Percentiles rank a stretch among this genome's conserved stretches.
phyloP scores from a whole-genome alignment of 2,888 invertebrate species.

The Antitype chi region DNA sequence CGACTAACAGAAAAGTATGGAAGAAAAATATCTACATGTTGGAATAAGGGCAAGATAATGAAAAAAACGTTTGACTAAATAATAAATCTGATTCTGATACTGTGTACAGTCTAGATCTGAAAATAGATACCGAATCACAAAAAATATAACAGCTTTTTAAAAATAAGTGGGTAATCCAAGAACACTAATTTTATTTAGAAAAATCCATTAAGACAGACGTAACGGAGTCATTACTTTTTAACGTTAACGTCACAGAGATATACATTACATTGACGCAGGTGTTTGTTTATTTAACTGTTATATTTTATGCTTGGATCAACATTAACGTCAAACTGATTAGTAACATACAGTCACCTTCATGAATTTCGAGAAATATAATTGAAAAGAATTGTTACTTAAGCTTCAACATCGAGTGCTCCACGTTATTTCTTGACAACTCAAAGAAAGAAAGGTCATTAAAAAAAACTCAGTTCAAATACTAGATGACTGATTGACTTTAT shows the following conservation, averaged over 20 bases:
- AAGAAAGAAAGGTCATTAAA: too few relatives aligned
- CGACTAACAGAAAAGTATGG: not conserved
- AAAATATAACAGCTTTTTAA: slow-evolving; percentile 17
- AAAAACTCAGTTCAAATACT: too few relatives aligned
- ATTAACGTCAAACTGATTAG: slow-evolving; percentile 38
- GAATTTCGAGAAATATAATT: too few relatives aligned
- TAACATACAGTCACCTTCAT: not conserved
- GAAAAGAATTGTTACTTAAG: too few relatives aligned
- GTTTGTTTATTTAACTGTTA: slow-evolving; percentile 46
- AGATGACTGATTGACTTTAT: too few relatives aligned
- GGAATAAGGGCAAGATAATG: not conserved
- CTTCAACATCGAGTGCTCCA: too few relatives aligned
- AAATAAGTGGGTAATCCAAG: slow-evolving; percentile 50
- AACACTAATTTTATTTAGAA: slow-evolving; percentile 55
- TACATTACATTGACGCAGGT: slow-evolving; percentile 60
- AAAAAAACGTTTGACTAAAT: not conserved
- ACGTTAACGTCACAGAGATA: slow-evolving; percentile 53
- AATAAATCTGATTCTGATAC: not conserved
- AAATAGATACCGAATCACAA: not conserved
- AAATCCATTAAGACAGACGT: slow-evolving; percentile 51
- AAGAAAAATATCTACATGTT: not conserved
- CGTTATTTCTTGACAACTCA: too few relatives aligned
- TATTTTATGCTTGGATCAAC: slow-evolving; percentile 43
- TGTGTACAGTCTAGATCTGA: not conserved
- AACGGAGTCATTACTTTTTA: slow-evolving; percentile 48